Evolutionary conservation across 1,140 invertebrate species (phyloP).

Genomic region (Microplitis mediator): DNA sequence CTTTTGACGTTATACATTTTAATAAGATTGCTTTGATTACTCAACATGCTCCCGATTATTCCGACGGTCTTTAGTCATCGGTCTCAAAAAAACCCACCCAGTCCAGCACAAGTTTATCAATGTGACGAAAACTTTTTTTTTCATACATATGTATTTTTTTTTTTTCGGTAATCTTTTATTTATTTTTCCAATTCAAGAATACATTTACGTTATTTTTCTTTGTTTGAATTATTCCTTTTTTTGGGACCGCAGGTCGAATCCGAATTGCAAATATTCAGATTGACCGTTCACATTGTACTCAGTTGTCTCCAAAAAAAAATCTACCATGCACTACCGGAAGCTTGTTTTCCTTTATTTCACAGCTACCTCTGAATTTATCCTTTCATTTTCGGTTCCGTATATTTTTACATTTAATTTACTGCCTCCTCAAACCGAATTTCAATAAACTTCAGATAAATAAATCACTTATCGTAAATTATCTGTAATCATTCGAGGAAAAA

Average conservation of each 20-base stretch:
- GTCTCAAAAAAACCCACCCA: too few relatives aligned
- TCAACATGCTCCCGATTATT: too few relatives aligned
- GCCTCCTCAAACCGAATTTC: too few relatives aligned
- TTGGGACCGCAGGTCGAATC: background rate
- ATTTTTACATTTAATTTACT: background rate
- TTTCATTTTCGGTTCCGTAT: background rate
- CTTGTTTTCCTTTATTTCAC: background rate
- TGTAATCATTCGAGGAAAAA: too few relatives aligned
- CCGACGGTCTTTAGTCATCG: too few relatives aligned
- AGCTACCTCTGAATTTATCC: background rate
- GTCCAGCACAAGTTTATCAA: too few relatives aligned
- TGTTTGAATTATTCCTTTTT: background rate
- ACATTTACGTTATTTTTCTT: background rate
- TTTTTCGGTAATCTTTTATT: background rate
- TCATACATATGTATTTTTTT: too few relatives aligned
- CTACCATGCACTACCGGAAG: background rate
- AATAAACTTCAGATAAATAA: background rate
- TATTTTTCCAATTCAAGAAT: background rate
- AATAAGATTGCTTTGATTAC: too few relatives aligned
- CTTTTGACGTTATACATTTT: too few relatives aligned
- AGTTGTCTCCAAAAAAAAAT: background rate
- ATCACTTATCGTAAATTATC: background rate
- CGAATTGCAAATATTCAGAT: conserved; percentile 22
- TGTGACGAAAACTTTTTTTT: too few relatives aligned
- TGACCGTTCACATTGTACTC: background rate